phyloP scores from a whole-genome alignment of 1,140 invertebrate genomes.

The Odontomachus brunneus region DNA sequence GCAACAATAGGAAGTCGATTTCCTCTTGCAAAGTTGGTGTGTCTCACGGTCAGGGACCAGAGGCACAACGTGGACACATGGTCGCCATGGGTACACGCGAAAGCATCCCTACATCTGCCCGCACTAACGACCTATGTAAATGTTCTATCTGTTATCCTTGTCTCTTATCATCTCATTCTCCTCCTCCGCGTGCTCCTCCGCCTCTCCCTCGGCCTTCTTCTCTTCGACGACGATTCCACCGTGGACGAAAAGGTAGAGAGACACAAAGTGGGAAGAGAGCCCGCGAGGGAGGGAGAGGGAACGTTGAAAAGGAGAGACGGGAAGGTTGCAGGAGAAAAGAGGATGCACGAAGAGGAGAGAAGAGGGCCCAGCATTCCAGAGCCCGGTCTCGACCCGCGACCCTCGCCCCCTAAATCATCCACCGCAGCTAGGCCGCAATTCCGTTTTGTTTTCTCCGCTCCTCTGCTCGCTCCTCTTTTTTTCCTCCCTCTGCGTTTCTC shows the following conservation, averaged over 20 bases:
- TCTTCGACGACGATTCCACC: constrained; percentile 57
- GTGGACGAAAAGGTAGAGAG: constrained; percentile 58
- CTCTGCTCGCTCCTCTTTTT: constrained; percentile 63
- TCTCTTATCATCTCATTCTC: constrained; percentile 82
- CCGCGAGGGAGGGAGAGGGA: constrained; percentile 18
- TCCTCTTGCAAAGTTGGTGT: constrained; percentile 39
- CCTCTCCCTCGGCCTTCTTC: constrained; percentile 62
- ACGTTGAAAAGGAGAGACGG: constrained; percentile 2
- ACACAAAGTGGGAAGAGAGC: constrained; percentile 45
- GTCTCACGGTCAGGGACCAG: constrained; percentile 60
- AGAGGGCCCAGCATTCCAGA: constrained; percentile 81
- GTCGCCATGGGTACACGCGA: constrained; percentile 27
- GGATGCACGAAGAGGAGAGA: constrained; percentile 60
- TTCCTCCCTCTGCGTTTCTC: constrained; percentile 51
- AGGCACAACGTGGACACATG: constrained; percentile 59
- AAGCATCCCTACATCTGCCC: constrained; percentile 59
- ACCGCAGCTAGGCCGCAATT: constrained; percentile 81
- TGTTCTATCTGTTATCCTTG: constrained; percentile 83
- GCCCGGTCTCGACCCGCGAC: constrained; percentile 84
- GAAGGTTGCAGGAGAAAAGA: constrained; percentile 42
- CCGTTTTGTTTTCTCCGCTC: constrained; percentile 80
- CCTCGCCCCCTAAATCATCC: constrained; percentile 85
- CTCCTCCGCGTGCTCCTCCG: constrained; percentile 59
- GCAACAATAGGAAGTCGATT: constrained; percentile 38
- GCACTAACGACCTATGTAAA: constrained; percentile 84